Evolutionary conservation across 2,113 vertebrate genomes (phyloP), one percentile per base, ranked within the genome.

Genomic region (Mustela nigripes): DNA sequence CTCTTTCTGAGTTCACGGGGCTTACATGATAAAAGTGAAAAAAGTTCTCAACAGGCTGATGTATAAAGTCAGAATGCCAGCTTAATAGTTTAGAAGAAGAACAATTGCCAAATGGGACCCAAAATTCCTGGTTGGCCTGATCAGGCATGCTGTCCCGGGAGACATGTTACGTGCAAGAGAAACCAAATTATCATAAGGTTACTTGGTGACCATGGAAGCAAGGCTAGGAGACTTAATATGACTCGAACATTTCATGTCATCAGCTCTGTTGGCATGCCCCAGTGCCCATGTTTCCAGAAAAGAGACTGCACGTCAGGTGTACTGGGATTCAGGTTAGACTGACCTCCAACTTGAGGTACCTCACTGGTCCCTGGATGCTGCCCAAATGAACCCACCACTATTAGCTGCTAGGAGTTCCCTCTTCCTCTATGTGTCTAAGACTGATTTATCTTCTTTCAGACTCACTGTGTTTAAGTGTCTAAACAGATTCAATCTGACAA

Each of bases 131-230:
- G 26, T 91, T 88, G 82, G 18, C 42, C 31, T 91, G 58, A 83
- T 8, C 2, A 69, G 26, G 45, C n/a, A 33, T 83, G 28, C 5
- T 71, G 24, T 95, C 58, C 28, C 53, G 91, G 78, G 50, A 97
- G 60, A 58, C 24, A 73, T 26, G 36, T 82, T 67, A 48, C 31
- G 31, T 96, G 86, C 4, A 67, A 21, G 91, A 71, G 28, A 88
- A 91, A 73, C 26, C 50, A 81, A 65, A 86, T 90, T 33, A 89
- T 62, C 91, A 91, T 60, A 87, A 90, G 39, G n/a, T 14, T 67
- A 2, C 85, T 96, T 88, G 36, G 36, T 87, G 60, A 91, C 21
- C 2, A 24, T 79, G 65, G 11, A 88, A 71, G 74, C 62, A 78
- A 83, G 24, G 36, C 74, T 76, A 39, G 28, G 15, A 39, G 5